Evolutionary conservation across 2,888 invertebrate genomes (phyloP), one percentile per base, ranked within the genome.

Genomic region (Pristionchus fissidentatus): DNA sequence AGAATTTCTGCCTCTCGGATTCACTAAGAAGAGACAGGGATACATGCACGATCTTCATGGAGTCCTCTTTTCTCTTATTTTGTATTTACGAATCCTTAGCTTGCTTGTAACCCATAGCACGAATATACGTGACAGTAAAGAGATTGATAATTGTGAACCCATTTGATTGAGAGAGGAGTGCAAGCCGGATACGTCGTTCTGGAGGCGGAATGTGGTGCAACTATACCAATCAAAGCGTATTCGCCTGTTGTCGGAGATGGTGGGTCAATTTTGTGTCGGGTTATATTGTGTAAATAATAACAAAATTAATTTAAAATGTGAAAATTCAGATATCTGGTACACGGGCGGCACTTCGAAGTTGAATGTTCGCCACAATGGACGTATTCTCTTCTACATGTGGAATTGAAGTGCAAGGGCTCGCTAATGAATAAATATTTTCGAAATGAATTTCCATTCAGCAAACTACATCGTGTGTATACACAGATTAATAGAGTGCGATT

Each of bases 311-410:
- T n/a, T 19, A 55, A 3, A 13, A 57, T 29, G 26, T n/a, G n/a
- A n/a, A n/a, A n/a, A 38, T 70, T 3, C 70, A 70, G 70, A 70
- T 10, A 70, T 70, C 70, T 70, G 41, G 70, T 70, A 70, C 70
- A 41, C n/a, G 4, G 4, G 22, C n/a, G 26, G 26, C 62, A 62
- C 13, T 8, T 3, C 62, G 10, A 35, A 35, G 10, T 35, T 4
- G 62, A 4, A 10, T 38, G n/a, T n/a, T n/a, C 55, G 55, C 22
- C 15, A 41, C 26, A 26, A 15, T 15, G 41, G 41, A 38, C 38
- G 26, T 22, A 15, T 35, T 10, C 38, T 70, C 5, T 70, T 70
- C 70, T 70, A 70, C 13, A 10, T 70, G 22, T 62, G 62, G 62
- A n/a, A n/a, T n/a, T n/a, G n/a, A n/a, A n/a, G n/a, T n/a, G n/a